Base-by-base conservation (phyloP, 2,113 vertebrate genomes). In the Malurus melanocephalus region DNA sequence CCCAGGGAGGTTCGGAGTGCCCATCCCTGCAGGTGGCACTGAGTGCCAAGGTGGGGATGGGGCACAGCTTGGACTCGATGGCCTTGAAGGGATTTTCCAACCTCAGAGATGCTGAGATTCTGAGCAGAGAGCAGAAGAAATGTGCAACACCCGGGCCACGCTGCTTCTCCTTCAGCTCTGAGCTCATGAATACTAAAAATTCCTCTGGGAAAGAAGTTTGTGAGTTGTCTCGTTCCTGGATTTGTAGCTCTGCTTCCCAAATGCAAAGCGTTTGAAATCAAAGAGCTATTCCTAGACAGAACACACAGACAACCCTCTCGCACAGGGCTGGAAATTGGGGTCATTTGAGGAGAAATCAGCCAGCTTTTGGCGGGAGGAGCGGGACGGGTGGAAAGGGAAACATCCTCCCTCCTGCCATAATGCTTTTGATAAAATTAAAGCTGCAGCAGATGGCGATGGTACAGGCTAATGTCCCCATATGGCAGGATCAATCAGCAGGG, bases 391-490 rank as follows among this genome's bases (percentile, higher is more conserved):
- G 55, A 30, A 93, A 83, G 84, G 28, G 53, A 91, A 94, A 88
- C 80, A 78, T 90, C 73, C 46, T 87, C 77, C 66, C 78, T 86
- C 67, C 83, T 93, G 92, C 91, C 93, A 94, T 62, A 87, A 84
- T 45, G 55, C 71, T 91, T 91, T 79, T 89, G 88, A 93, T 88
- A 93, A 91, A 95, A 93, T 84, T 84, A 93, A 94, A 90, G 88
- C 90, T 62, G 86, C 67, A 55, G 59, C 94, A 96, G 94, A 94
- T 90, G 92, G 94, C 66, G 66, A 79, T 76, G 88, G 78, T 90
- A 79, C 94, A 95, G 92, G 84, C 92, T 95, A 93, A 84, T 60
- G 86, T 86, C 91, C 76, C 90, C 94, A 90, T 93, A 93, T 93
- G 95, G 93, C 86, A 88, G 71, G 78, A 94, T 68, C 93, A 93